Evolutionary conservation across 2,113 vertebrate genomes (phyloP), one percentile per base, ranked within the genome.

Genomic region (Xenotilapia flavipinnis): DNA sequence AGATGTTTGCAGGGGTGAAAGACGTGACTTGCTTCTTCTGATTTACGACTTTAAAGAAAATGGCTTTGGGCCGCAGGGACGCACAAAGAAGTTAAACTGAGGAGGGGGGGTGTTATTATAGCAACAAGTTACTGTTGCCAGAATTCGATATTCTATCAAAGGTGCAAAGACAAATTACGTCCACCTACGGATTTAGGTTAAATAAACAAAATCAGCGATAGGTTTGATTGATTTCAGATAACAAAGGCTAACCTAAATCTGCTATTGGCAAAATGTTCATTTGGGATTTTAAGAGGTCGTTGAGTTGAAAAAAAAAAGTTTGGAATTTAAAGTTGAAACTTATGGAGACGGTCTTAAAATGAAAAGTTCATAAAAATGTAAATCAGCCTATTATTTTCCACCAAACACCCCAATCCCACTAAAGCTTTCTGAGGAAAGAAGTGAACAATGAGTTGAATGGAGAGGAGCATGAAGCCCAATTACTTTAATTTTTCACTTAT

Each of bases 41-140:
- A 93, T 93, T 95, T 93, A 95, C 4, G 65, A 91, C 84, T 89
- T 36, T 4, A 33, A 81, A 86, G 85, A 90, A 93, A 93, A 88
- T 65, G 86, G 33, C 88, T 51, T 75, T 80, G 17, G 87, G 84
- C 40, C 80, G 15, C 26, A 23, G 40, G 36, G 80, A 60, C 23
- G 3, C 65, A 58, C 75, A n/a, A 79, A 58, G 23, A 90, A 54
- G 40, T 40, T 38, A 51, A 9, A 15, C 21, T 17, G 23, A 80
- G 31, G 51, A 14, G 51, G 7, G 38, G 60, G 36, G 21, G 5
- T 84, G 83, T 90, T 86, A 17, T 60, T 91, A 81, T 40, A 82
- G 60, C 13, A 33, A 31, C 10, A 26, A 5, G 9, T 28, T 47
- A 62, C 33, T n/a, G 19, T 65, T 38, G 33, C 15, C 26, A 62